phyloP scores from a whole-genome alignment of 1,140 invertebrate genomes.

The Leucophenga varia region DNA sequence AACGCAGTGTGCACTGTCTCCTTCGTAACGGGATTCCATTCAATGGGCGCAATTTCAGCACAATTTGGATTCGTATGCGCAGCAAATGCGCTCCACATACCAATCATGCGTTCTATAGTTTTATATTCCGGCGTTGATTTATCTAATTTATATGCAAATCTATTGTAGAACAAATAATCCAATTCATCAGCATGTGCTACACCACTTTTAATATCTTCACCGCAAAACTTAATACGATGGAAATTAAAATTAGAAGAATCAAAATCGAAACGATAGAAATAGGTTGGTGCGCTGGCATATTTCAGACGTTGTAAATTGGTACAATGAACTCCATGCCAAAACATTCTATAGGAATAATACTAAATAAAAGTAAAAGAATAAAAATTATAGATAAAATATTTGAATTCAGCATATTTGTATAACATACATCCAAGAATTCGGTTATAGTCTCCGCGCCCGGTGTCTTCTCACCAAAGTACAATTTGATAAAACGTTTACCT shows the following conservation, averaged over 20 bases:
- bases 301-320: constrained; percentile 41
- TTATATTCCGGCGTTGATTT: constrained; percentile 35
- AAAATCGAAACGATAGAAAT: constrained; percentile 57
- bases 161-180: constrained; percentile 63
- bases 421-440: constrained; percentile 13
- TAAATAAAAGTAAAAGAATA: constrained; percentile 8
- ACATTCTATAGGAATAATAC: constrained; percentile 51
- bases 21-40: constrained; percentile 37
- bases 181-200: constrained; percentile 67
- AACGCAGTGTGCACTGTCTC: constrained; percentile 35
- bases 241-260: constrained; percentile 49
- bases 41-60: constrained; percentile 18
- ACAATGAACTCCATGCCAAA: constrained; percentile 55
- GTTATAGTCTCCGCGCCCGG: neutral
- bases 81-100: constrained; percentile 57
- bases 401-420: neutral
- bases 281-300: constrained; percentile 52
- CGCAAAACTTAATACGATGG: constrained; percentile 44
- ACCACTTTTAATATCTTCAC: constrained; percentile 30
- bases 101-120: constrained; percentile 48
- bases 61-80: constrained; percentile 49
- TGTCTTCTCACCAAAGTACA: constrained; percentile 11
- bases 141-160: constrained; percentile 52
- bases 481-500: neutral
- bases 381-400: neutral